Evolutionary conservation across 2,888 invertebrate species (phyloP), one percentile per base, ranked within the genome.

Genomic region (Mylabris sibirica): DNA sequence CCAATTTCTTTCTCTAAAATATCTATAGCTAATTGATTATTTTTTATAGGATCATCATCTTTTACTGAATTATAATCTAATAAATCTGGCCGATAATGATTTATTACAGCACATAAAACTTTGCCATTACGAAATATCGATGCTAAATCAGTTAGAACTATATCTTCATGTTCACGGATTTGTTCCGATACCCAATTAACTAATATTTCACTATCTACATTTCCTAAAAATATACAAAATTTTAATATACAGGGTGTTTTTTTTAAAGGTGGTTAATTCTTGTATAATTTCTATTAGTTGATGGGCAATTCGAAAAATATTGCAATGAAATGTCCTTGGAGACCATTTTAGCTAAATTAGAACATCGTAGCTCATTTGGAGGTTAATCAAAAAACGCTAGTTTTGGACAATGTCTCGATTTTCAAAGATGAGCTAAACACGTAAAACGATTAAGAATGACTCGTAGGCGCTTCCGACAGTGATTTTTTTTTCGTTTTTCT

Each of bases 71-170:
- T 88, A 80, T 91, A 90, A 76, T 96, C 94, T 75, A 97, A 87
- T 78, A 98, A 88, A 86, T 97, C 96, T 2, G 98, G 98, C 69
- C 97, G 89, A 87, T 97, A 98, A 73, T 94, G 92, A 79, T 90
- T 90, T 74, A 96, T 89, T 76, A 96, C 90, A 69, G 92, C 92
- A 85, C 91, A 92, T 73, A 93, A 85, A 26, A 90, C 87, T 80
- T 92, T 79, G 70, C 92, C 89, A 81, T 88, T 88, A 82, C 88
- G 89, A 85, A 95, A 91, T 1, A 93, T 91, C 0, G 88, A 86
- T n/a, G 89, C 89, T 78, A 93, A 87, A 82, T 93, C 90, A 59
- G 88, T 87, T 59, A 93, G 87, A 67, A 85, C 85, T 38, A 90
- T 83, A 67, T 86, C 85, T 72, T 88, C 88, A 80, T 91, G 90